These are phyloP conservation scores for Ophion obscuratus DNA, from an alignment of 2,888 invertebrate species.

Conservation along the genomic window DNA sequence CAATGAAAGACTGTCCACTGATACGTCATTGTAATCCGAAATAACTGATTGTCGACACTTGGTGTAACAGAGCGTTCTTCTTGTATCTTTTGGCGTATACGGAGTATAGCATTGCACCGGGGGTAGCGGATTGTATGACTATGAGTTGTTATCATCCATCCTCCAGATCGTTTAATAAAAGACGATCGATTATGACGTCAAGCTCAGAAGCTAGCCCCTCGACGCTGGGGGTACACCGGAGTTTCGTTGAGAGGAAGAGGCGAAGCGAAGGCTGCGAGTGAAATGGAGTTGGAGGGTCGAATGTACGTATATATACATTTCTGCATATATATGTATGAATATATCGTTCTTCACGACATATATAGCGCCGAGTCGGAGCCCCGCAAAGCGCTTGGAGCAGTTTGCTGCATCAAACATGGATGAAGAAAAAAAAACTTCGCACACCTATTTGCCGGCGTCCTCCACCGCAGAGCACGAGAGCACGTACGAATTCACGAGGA, in stretches of 20 bases:
- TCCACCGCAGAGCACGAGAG: slow-evolving; percentile 45
- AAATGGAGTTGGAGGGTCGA: slow-evolving; percentile 63
- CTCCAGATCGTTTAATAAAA: slow-evolving; percentile 62
- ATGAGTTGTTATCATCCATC: slow-evolving; percentile 53
- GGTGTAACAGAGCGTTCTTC: background rate
- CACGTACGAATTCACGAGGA: slow-evolving; percentile 38
- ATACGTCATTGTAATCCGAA: background rate
- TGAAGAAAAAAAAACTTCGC: slow-evolving; percentile 49
- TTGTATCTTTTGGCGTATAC: background rate
- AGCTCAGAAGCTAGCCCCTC: slow-evolving; percentile 66
- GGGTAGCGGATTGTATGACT: slow-evolving; percentile 22
- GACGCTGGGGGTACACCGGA: slow-evolving; percentile 60
- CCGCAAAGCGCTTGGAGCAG: slow-evolving; percentile 50
- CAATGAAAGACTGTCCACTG: background rate
- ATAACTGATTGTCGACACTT: slow-evolving; percentile 4
- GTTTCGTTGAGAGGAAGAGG: slow-evolving; percentile 43
- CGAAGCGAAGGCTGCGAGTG: slow-evolving; percentile 62
- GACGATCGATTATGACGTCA: slow-evolving; percentile 67
- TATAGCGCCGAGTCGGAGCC: slow-evolving; percentile 35
- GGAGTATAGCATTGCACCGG: background rate
- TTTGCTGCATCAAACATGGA: slow-evolving; percentile 57
- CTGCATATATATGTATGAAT: slow-evolving; percentile 11
- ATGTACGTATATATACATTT: slow-evolving; percentile 21
- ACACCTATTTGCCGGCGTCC: slow-evolving; percentile 52
- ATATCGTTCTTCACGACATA: background rate